Base-by-base conservation (phyloP, 2,888 invertebrate species). In the Mythimna ferrago region DNA sequence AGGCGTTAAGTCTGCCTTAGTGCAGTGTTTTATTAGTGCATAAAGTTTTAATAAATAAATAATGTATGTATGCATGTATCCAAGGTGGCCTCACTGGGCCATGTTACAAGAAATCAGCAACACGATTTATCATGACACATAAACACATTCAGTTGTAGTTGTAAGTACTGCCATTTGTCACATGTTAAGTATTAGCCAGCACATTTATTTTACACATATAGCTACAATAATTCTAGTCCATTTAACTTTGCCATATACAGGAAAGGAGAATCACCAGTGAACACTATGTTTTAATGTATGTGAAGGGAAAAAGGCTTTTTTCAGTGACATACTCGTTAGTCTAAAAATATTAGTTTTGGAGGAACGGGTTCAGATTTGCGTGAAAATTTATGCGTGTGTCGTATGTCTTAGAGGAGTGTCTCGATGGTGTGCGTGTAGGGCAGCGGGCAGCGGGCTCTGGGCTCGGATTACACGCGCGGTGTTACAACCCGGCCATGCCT, bases 331-430 rank as follows among this genome's bases (percentile, higher is more conserved):
- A 85, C 83, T 87, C 84, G 86, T 89, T 89, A 89, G 84, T 69
- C 81, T 84, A 86, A 89, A 90, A 91, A 90, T 90, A 89, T 90
- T 89, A 85, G 73, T 80, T 83, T 83, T 84, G 80, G 76, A 63
- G 81, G 71, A 87, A 83, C 78, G 81, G 86, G 89, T 90, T 92
- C 89, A 91, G 91, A 93, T 88, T 91, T 90, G 90, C 89, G 91
- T 91, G 91, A 92, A 92, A 92, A 93, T 94, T 91, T 93, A 93
- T 91, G 93, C 89, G 86, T 85, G 82, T 87, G 90, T 91, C 92
- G 89, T 92, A 89, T 88, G 88, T 91, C 92, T 91, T 90, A 83
- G 81, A 75, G 89, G 89, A 91, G 92, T 90, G 89, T 88, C 89
- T 87, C 83, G 81, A 83, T 85, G 84, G 87, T 84, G 81, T 84